Evolutionary conservation across 1,140 invertebrate genomes (phyloP).

Genomic region (Rhyzopertha dominica): DNA sequence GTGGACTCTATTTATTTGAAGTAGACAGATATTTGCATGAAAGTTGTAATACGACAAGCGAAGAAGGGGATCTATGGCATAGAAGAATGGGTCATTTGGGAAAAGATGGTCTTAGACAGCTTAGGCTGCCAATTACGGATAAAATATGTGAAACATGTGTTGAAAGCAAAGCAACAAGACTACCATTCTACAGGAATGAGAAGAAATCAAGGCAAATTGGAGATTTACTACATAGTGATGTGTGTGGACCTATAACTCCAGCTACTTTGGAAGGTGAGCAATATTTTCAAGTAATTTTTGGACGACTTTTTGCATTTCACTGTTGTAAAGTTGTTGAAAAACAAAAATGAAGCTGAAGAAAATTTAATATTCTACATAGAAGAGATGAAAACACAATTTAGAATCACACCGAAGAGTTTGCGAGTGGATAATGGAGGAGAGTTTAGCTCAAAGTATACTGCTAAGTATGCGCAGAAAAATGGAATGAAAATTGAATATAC

Average conservation of each 20-base stretch:
- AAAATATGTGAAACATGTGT: slow-evolving; percentile 28
- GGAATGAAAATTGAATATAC: slow-evolving; percentile 32
- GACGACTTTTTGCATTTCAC: slow-evolving; percentile 43
- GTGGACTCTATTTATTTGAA: no score
- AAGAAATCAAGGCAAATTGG: slow-evolving; percentile 23
- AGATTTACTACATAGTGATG: slow-evolving; percentile 38
- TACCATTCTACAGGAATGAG: slow-evolving; percentile 25
- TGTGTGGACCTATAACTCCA: slow-evolving; percentile 40
- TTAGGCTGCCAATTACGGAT: slow-evolving; percentile 9
- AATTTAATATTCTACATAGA: no score
- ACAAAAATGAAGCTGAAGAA: slow-evolving; percentile 35
- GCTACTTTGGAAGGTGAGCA: slow-evolving; percentile 28
- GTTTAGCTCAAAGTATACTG: slow-evolving; percentile 26
- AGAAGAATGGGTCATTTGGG: slow-evolving; percentile 21
- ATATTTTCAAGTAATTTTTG: slow-evolving; percentile 42
- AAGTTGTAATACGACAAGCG: no score
- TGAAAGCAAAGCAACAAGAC: slow-evolving; percentile 27
- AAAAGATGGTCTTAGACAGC: slow-evolving; percentile 11
- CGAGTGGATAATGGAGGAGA: slow-evolving; percentile 35
- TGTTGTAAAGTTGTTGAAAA: slow-evolving; percentile 37
- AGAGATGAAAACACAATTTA: no score
- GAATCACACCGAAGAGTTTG: slow-evolving; percentile 26
- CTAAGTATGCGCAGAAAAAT: slow-evolving; percentile 25
- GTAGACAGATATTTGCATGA: no score
- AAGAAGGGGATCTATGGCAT: no score